These are phyloP conservation scores for Zaprionus lineosus DNA, from an alignment of 2,888 invertebrate species.

Conservation along the genomic window DNA sequence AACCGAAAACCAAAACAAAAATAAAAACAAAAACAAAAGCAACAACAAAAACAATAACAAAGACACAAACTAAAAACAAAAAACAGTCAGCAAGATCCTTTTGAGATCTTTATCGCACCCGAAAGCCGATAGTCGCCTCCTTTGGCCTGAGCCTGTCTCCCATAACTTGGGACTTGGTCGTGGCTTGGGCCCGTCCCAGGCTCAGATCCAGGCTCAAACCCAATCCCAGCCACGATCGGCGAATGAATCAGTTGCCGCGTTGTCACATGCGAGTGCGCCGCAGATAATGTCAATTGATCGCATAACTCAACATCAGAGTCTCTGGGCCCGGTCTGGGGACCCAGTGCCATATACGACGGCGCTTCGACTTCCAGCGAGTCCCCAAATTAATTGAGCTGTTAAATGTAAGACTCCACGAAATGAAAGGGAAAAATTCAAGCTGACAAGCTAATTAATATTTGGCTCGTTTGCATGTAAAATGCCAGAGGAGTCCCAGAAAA, in stretches of 20 bases:
- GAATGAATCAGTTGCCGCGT: slow-evolving; percentile 74
- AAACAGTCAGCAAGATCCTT: slow-evolving; percentile 80
- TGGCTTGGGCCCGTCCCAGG: not conserved
- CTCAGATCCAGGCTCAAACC: not conserved
- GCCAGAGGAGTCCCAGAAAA: slow-evolving; percentile 31
- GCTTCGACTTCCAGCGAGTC: slow-evolving; percentile 21
- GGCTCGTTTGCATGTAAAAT: slow-evolving; percentile 62
- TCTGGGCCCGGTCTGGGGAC: slow-evolving; percentile 28
- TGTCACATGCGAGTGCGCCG: slow-evolving; percentile 61
- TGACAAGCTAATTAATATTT: slow-evolving; percentile 79
- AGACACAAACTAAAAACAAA: no score
- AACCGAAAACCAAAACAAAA: no score
- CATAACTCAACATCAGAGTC: slow-evolving; percentile 69
- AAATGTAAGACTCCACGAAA: slow-evolving; percentile 75
- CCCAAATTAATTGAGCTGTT: slow-evolving; percentile 77
- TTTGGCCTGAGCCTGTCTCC: not conserved
- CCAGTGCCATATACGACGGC: slow-evolving; percentile 32
- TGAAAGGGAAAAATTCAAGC: slow-evolving; percentile 79
- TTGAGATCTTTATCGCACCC: slow-evolving; percentile 80
- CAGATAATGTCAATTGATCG: slow-evolving; percentile 74
- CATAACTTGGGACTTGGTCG: slow-evolving; percentile 3
- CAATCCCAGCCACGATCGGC: slow-evolving; percentile 20
- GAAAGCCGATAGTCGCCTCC: slow-evolving; percentile 62
- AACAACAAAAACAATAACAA: no score
- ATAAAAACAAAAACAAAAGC: no score